A percentile compares a stretch with the other conserved stretches of the same genome.
These are phyloP conservation scores for Melanogrammus aeglefinus DNA, from an alignment of 2,797 vertebrate genomes.

Conservation along the genomic window DNA sequence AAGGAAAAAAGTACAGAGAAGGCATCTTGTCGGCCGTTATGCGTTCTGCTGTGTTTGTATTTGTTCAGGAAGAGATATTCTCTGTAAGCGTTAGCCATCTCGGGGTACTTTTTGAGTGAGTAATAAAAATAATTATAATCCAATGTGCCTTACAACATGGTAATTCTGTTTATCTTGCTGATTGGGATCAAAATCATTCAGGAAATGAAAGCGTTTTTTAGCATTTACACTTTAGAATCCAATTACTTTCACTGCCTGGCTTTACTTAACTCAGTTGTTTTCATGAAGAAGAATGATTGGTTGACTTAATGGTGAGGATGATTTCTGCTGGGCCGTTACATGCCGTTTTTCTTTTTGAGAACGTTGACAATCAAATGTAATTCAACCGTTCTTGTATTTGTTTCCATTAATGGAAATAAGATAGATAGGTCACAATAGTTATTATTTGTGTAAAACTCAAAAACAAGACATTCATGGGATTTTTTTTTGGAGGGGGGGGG, in stretches of 20 bases:
- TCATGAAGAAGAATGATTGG: not conserved
- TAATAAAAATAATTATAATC: not conserved
- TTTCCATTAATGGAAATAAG: not conserved
- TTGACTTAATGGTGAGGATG: not conserved
- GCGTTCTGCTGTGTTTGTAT: not conserved
- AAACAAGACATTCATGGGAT: not conserved
- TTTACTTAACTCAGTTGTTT: not conserved
- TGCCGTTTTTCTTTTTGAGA: not conserved
- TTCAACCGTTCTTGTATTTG: not conserved
- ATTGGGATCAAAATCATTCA: slow-evolving; percentile 4
- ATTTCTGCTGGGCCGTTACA: not conserved
- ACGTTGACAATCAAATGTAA: not conserved
- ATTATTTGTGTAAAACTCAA: not conserved
- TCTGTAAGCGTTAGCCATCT: not conserved
- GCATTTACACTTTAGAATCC: not conserved
- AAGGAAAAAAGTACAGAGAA: not conserved
- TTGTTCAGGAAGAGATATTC: not conserved
- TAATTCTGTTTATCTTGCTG: slow-evolving; percentile 1
- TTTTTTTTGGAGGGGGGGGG: too few relatives aligned
- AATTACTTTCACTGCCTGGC: slow-evolving; percentile 1
- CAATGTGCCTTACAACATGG: not conserved
- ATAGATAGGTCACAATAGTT: not conserved
- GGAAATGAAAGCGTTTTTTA: not conserved
- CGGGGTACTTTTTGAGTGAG: not conserved
- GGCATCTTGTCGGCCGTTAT: not conserved